Percentiles rank a stretch among this genome's conserved stretches.
Conservation (phyloP, 2,888 invertebrate species). For the Frankliniella intonsa region DNA sequence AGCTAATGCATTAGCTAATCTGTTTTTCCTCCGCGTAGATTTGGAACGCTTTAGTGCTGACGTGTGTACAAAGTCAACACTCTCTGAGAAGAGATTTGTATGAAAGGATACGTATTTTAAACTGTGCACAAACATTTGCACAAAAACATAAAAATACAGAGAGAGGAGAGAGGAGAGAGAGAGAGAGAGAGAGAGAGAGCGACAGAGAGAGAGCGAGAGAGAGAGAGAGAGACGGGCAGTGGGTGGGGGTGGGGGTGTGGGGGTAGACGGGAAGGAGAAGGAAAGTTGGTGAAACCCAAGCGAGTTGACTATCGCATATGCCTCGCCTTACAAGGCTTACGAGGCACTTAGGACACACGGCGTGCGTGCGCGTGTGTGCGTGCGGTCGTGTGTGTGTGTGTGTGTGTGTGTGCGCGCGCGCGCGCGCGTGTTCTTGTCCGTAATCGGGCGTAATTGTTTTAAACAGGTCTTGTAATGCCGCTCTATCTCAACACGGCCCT, state of each 20-base stretch:
- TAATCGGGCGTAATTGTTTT: conserved; percentile 25
- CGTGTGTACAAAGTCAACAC: too few relatives aligned
- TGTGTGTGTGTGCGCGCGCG: not conserved
- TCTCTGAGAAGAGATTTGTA: not conserved
- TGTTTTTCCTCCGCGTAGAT: too few relatives aligned
- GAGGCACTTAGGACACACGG: not conserved
- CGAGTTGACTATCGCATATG: conserved; percentile 13
- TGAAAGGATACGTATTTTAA: not conserved
- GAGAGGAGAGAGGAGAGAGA: not conserved
- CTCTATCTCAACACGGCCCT: not conserved
- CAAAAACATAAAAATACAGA: not conserved
- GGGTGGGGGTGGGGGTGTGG: too few relatives aligned
- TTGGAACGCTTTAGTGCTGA: too few relatives aligned
- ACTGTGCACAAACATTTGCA: not conserved
- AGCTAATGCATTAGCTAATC: too few relatives aligned
- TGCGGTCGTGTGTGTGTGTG: too few relatives aligned
- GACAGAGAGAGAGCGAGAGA: not conserved
- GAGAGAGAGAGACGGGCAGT: too few relatives aligned
- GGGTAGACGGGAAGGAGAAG: not conserved
- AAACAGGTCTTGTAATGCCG: conserved; percentile 24
- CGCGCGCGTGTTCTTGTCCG: not conserved
- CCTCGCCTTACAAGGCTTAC: conserved; percentile 6
- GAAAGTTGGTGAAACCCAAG: not conserved
- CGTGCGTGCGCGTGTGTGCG: not conserved
- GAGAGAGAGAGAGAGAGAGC: not conserved